phyloP scores from a whole-genome alignment of 2,113 vertebrate species.

The Athene noctua region DNA sequence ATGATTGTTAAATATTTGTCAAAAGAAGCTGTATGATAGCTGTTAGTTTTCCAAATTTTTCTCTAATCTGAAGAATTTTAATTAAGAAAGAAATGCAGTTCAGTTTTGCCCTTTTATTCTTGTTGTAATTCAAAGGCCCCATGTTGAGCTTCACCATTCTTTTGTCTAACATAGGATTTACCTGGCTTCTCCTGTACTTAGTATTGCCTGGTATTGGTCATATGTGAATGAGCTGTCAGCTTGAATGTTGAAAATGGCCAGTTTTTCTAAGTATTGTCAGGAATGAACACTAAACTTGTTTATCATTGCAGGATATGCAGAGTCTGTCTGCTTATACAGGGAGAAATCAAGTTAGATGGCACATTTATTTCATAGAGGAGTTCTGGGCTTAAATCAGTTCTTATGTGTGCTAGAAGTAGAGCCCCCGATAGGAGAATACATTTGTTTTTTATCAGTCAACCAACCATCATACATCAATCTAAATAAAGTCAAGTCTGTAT shows the following conservation, averaged over 20 bases:
- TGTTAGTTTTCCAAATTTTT: conserved; percentile 1
- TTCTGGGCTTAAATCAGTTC: neutral
- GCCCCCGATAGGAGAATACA: neutral
- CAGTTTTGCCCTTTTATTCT: neutral
- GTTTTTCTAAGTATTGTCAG: neutral
- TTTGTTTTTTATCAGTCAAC: neutral
- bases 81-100: neutral
- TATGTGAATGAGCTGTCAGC: neutral
- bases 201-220: neutral
- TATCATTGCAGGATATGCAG: neutral
- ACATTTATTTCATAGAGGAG: neutral
- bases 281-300: neutral
- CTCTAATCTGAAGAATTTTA: neutral
- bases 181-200: neutral
- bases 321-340: neutral
- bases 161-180: neutral
- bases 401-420: neutral
- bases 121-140: neutral
- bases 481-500: neutral
- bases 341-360: neutral
- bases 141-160: neutral
- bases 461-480: neutral
- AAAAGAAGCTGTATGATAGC: neutral
- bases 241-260: neutral
- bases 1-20: neutral